Conservation (phyloP, 2,113 vertebrate species). For the Opisthocomus hoazin region DNA sequence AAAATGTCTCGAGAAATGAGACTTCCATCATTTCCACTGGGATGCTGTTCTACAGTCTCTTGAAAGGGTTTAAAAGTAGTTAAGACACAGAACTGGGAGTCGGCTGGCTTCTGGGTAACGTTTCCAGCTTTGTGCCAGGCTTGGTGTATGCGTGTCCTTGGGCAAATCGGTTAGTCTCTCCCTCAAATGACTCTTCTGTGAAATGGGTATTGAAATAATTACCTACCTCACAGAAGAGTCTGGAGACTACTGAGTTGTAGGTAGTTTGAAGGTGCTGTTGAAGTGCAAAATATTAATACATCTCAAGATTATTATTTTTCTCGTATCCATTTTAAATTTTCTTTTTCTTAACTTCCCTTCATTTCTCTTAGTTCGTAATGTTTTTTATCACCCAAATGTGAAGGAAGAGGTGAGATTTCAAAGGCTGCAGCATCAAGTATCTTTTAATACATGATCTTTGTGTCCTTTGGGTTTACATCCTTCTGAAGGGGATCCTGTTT, state of each 20-base stretch:
- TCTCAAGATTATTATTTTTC: conserved; percentile 55
- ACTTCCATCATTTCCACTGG: background rate
- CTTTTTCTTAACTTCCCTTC: conserved; percentile 65
- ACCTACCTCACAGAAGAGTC: background rate
- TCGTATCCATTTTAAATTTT: conserved; percentile 60
- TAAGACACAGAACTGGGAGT: background rate
- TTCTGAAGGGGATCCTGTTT: conserved; percentile 64
- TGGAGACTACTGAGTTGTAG: background rate
- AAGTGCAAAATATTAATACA: conserved; percentile 58
- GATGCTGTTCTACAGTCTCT: background rate
- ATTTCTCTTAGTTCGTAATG: conserved; percentile 64
- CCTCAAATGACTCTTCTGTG: background rate
- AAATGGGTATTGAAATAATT: conserved; percentile 14
- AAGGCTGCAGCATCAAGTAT: conserved; percentile 62
- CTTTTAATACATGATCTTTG: conserved; percentile 64
- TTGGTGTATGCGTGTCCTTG: background rate
- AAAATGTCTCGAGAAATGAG: background rate
- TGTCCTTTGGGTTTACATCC: conserved; percentile 66
- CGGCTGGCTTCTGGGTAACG: background rate
- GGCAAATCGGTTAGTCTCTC: conserved; percentile 8
- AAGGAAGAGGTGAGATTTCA: conserved; percentile 67
- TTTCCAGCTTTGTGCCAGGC: conserved; percentile 16
- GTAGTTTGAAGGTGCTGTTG: conserved; percentile 59
- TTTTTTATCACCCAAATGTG: conserved; percentile 63
- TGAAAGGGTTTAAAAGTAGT: conserved; percentile 25